Percentiles rank a stretch among this genome's conserved stretches.
Evolutionary conservation across 2,797 vertebrate genomes (phyloP).

Genomic region (Spinus olivaceus): DNA sequence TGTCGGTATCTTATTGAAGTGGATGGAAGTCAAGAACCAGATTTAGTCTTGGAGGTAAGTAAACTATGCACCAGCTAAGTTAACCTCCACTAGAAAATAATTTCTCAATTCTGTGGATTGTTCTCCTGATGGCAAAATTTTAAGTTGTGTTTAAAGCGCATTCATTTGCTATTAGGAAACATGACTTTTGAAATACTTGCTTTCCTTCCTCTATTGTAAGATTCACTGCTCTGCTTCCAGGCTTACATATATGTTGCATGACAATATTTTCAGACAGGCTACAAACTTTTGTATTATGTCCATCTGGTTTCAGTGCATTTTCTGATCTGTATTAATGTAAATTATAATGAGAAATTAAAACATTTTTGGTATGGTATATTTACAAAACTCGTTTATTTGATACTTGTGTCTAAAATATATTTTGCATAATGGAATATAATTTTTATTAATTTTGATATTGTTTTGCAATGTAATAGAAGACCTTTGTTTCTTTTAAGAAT

Average conservation of each 20-base stretch:
- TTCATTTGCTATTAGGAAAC: background rate
- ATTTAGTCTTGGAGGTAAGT: slow-evolving; percentile 83
- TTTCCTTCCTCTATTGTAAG: background rate
- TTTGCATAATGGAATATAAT: background rate
- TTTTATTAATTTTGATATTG: background rate
- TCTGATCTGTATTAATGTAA: background rate
- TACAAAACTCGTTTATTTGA: background rate
- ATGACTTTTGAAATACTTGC: background rate
- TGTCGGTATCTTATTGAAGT: slow-evolving; percentile 84
- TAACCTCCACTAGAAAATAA: background rate
- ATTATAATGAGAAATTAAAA: background rate
- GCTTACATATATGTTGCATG: background rate
- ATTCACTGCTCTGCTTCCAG: background rate
- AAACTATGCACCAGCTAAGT: background rate
- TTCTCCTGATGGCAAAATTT: background rate
- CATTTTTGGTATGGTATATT: background rate
- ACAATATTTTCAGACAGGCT: background rate
- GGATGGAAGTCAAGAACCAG: slow-evolving; percentile 83
- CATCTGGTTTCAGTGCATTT: background rate
- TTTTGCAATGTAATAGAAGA: background rate
- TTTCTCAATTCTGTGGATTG: background rate
- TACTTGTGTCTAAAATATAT: background rate
- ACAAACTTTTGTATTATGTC: background rate
- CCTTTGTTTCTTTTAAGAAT: background rate
- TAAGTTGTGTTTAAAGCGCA: background rate